Conservation (phyloP, 2,888 invertebrate genomes). For the Tachina grossa region DNA sequence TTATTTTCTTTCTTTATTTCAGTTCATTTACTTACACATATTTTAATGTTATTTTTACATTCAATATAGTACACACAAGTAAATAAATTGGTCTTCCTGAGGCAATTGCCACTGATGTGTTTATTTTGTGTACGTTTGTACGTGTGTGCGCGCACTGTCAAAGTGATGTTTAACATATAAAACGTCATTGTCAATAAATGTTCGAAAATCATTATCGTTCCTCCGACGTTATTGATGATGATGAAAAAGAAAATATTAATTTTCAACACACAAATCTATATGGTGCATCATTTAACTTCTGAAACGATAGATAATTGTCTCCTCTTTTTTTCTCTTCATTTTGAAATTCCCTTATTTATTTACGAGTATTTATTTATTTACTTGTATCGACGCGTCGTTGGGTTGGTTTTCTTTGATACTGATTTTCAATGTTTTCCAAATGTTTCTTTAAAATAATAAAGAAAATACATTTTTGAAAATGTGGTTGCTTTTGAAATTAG, state of each 20-base stretch:
- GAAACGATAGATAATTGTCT: constrained; percentile 21
- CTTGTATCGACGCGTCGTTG: constrained; percentile 1
- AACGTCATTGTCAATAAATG: constrained; percentile 43
- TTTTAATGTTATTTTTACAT: constrained; percentile 24
- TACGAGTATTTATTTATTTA: constrained; percentile 23
- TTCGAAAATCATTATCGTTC: constrained; percentile 34
- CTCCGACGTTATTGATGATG: neutral
- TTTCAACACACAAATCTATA: neutral
- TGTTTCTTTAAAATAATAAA: constrained; percentile 67
- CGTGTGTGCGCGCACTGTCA: constrained; percentile 44
- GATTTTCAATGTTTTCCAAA: constrained; percentile 59
- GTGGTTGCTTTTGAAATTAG: constrained; percentile 62
- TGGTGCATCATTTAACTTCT: constrained; percentile 32
- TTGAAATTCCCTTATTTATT: constrained; percentile 3
- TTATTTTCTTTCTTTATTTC: constrained; percentile 18
- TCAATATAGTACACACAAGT: constrained; percentile 1
- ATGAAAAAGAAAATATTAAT: constrained; percentile 13
- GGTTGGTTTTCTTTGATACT: constrained; percentile 57
- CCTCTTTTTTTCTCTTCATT: constrained; percentile 10
- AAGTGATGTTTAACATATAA: constrained; percentile 47
- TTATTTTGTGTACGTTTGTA: constrained; percentile 46
- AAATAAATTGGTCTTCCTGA: constrained; percentile 30
- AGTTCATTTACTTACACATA: constrained; percentile 4
- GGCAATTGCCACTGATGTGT: constrained; percentile 50
- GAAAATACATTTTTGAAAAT: constrained; percentile 24